Percentiles rank a stretch among this genome's conserved stretches.
These are phyloP conservation scores for pig (Sus scrofa) DNA, from an alignment of 2,113 vertebrate species.

Conservation along the genomic window DNA sequence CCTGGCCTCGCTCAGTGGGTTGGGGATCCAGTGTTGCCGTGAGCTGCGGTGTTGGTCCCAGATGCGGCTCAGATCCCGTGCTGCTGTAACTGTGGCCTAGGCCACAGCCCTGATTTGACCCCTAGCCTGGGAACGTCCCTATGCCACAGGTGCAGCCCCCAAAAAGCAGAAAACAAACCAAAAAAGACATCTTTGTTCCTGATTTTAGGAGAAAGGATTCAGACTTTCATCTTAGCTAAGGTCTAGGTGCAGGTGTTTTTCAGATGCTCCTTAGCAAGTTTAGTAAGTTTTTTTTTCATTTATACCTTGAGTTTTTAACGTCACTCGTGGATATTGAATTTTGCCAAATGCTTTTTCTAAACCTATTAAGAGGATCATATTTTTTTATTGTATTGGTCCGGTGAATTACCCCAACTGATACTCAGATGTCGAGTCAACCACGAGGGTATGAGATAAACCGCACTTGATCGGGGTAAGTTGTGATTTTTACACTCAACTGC, in stretches of 20 bases:
- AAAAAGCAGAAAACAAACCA: no score
- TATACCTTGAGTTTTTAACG: not conserved
- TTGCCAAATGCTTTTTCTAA: slow-evolving; percentile 5
- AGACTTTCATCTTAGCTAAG: not conserved
- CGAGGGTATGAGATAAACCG: not conserved
- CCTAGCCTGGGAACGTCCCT: no score
- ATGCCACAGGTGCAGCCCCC: no score
- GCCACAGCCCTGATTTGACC: no score
- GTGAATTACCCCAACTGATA: not conserved
- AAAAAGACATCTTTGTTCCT: not conserved
- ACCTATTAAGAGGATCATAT: not conserved
- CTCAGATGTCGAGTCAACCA: not conserved
- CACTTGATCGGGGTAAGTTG: not conserved
- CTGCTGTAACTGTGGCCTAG: no score
- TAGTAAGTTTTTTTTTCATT: not conserved
- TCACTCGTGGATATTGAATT: not conserved
- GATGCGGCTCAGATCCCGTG: no score
- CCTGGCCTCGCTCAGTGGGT: no score
- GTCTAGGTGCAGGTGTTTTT: rapidly evolving
- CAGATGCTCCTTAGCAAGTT: not conserved
- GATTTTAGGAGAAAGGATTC: not conserved
- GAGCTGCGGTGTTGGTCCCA: no score
- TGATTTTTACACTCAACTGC: not conserved
- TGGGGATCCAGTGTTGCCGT: no score
- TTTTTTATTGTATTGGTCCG: not conserved